Percentiles rank a stretch among this genome's conserved stretches.
Conservation (phyloP, 2,113 vertebrate species). For the Elgaria multicarinata region DNA sequence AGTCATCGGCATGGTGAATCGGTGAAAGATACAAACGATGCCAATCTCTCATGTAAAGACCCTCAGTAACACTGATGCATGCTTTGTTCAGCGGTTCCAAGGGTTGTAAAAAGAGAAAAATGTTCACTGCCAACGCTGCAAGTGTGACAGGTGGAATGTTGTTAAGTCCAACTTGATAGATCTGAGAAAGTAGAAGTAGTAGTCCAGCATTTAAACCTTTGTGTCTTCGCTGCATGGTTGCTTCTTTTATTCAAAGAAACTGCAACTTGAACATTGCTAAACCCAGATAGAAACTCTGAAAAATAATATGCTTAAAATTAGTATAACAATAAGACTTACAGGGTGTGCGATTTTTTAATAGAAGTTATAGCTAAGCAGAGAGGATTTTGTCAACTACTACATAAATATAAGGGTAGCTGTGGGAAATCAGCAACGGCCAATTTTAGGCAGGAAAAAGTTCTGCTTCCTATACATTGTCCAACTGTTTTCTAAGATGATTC, state of each 20-base stretch:
- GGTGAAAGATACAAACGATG: constrained; percentile 87
- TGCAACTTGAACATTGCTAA: fast-evolving
- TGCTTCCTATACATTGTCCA: background rate
- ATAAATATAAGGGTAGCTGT: background rate
- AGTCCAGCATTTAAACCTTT: constrained; percentile 82
- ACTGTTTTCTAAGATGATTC: background rate
- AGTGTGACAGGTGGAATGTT: constrained; percentile 93
- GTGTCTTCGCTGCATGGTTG: constrained; percentile 75
- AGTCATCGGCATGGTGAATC: constrained; percentile 90
- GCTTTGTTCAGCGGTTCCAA: constrained; percentile 74
- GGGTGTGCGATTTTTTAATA: background rate
- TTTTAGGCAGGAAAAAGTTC: background rate
- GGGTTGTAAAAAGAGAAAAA: constrained; percentile 89
- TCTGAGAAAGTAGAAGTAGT: constrained; percentile 85
- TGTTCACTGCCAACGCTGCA: constrained; percentile 84
- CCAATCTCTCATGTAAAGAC: constrained; percentile 84
- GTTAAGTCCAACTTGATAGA: constrained; percentile 86
- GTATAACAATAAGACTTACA: background rate
- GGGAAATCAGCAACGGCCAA: background rate
- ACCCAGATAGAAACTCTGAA: background rate
- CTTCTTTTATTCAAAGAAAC: constrained; percentile 11
- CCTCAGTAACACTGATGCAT: constrained; percentile 88
- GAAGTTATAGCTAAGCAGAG: background rate
- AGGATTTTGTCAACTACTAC: background rate
- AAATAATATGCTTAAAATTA: background rate